Evolutionary conservation across 2,888 invertebrate species (phyloP).

Genomic region (Stenchaetothrips biformis): DNA sequence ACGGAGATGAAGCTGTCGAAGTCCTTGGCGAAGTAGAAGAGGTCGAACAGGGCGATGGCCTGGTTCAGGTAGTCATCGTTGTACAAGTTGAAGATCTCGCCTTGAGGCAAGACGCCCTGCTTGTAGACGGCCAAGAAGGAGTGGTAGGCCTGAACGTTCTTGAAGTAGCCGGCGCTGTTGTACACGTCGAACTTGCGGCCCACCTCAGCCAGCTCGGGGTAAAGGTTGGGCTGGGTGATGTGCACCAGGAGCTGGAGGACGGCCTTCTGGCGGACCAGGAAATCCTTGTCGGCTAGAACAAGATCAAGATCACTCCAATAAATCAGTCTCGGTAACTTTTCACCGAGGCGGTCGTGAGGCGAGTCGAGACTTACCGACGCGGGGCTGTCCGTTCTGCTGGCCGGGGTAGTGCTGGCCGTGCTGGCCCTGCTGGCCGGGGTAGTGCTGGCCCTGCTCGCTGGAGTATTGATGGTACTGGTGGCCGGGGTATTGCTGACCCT

Average conservation of each 20-base stretch:
- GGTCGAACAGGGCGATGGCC: conserved; percentile 59
- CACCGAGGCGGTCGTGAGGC: too few relatives aligned
- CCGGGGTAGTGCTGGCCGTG: neutral
- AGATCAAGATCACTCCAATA: neutral
- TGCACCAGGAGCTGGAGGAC: conserved; percentile 28
- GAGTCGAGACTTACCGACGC: neutral
- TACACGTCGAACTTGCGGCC: conserved; percentile 27
- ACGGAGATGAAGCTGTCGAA: conserved; percentile 56
- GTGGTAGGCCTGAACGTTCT: conserved; percentile 53
- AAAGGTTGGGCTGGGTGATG: conserved; percentile 26
- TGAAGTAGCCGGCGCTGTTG: conserved; percentile 3
- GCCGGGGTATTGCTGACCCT: conserved; percentile 8
- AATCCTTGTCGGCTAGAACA: conserved; percentile 30
- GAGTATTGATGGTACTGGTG: neutral
- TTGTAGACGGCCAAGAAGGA: conserved; percentile 54
- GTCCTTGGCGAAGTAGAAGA: conserved; percentile 65
- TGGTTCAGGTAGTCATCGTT: conserved; percentile 58
- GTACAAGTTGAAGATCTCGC: conserved; percentile 58
- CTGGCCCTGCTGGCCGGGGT: neutral
- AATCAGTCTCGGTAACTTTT: neutral
- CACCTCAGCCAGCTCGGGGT: conserved; percentile 26
- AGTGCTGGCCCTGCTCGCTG: neutral
- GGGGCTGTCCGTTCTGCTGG: neutral
- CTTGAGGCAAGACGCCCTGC: conserved; percentile 53
- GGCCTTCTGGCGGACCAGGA: conserved; percentile 25